phyloP scores from a whole-genome alignment of 1,140 invertebrate species.

The Plodia interpunctella region DNA sequence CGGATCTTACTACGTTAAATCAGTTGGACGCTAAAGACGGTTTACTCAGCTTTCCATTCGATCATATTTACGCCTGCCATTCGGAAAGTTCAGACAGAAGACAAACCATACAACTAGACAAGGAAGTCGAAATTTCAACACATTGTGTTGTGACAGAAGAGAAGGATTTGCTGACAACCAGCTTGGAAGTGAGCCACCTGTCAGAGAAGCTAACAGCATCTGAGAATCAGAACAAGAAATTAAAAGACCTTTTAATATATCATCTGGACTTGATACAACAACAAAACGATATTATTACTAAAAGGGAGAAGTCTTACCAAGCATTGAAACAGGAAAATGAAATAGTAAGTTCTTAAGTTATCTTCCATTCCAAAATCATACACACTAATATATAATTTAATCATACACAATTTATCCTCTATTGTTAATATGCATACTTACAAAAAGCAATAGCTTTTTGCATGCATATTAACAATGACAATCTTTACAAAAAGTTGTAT shows the following conservation, averaged over 20 bases:
- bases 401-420: no score
- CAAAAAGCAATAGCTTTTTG: no score
- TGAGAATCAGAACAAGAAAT: conserved; percentile 51
- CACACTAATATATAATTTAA: no score
- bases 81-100: conserved; percentile 46
- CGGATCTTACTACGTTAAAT: conserved; percentile 51
- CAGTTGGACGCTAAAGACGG: conserved; percentile 61
- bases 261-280: conserved; percentile 64
- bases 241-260: conserved; percentile 55
- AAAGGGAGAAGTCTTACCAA: conserved; percentile 52
- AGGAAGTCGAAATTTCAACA: conserved; percentile 46
- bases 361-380: no score
- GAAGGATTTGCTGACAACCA: conserved; percentile 26
- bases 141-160: conserved; percentile 45
- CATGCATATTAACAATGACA: no score
- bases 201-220: conserved; percentile 36
- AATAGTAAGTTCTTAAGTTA: conserved; percentile 43
- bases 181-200: conserved; percentile 31
- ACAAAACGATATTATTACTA: conserved; percentile 57
- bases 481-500: no score
- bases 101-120: conserved; percentile 41
- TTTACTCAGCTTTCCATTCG: conserved; percentile 63
- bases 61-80: conserved; percentile 66
- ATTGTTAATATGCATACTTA: no score
- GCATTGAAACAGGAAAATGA: conserved; percentile 63